Conservation (phyloP, 37 sponge, comb jelly and placozoan genomes). For the Crambe crambe region DNA sequence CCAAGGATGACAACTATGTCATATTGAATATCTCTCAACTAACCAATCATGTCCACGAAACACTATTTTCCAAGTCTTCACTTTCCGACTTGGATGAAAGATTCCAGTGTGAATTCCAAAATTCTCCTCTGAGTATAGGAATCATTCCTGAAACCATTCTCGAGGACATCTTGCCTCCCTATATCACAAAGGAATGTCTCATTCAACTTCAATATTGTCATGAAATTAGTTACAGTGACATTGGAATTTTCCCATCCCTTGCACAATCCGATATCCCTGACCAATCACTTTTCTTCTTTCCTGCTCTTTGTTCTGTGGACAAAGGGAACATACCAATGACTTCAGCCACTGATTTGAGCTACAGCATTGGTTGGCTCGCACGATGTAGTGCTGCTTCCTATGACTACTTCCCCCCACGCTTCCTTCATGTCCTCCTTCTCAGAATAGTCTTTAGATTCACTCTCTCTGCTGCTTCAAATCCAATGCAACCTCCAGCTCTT, state of each 20-base stretch:
- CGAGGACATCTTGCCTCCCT: background rate
- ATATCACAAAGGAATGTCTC: conserved; percentile 17
- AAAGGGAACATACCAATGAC: too few species aligned
- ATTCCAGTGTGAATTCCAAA: background rate
- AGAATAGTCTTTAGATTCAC: conserved; percentile 24
- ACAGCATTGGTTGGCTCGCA: conserved; percentile 29
- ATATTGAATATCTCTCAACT: conserved; percentile 11
- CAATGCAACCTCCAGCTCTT: too few species aligned
- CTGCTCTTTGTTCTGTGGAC: conserved; percentile 17
- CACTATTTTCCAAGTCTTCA: background rate
- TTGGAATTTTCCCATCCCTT: background rate
- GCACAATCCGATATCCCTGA: background rate
- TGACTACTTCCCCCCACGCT: conserved; percentile 41
- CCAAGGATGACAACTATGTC: background rate
- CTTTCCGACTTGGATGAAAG: background rate
- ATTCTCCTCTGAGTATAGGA: background rate
- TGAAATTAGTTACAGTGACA: background rate
- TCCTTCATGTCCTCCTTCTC: conserved; percentile 33
- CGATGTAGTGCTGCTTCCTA: conserved; percentile 6
- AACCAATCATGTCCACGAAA: background rate
- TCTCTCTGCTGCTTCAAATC: background rate
- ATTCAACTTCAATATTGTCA: conserved; percentile 30
- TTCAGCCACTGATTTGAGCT: background rate
- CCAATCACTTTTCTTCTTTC: conserved; percentile 26
- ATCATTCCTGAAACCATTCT: conserved; percentile 11